phyloP scores from a whole-genome alignment of 2,888 invertebrate species.

The Dryocosmus kuriphilus region DNA sequence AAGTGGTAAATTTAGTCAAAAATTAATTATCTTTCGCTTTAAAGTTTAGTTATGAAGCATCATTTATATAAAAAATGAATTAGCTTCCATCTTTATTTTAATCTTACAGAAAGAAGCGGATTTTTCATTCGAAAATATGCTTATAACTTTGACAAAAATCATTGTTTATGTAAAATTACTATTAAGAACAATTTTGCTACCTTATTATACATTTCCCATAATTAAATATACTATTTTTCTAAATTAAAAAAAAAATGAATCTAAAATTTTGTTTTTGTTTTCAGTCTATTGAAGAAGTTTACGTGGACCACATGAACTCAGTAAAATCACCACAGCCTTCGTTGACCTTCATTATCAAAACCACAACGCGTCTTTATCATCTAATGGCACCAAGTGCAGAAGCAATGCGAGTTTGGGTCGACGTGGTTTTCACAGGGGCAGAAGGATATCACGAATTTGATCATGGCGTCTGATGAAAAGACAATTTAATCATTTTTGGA shows the following conservation, averaged over 20 bases:
- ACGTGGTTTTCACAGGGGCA: slow-evolving; percentile 95
- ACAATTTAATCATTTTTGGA: neutral
- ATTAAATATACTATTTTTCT: too few relatives aligned
- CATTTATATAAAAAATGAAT: too few relatives aligned
- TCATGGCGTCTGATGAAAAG: slow-evolving; percentile 68
- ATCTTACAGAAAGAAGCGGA: too few relatives aligned
- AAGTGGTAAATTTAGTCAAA: too few relatives aligned
- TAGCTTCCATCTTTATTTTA: too few relatives aligned
- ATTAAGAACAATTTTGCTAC: too few relatives aligned
- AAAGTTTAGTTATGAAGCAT: too few relatives aligned
- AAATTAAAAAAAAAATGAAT: neutral
- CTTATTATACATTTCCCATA: too few relatives aligned
- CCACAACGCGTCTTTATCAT: slow-evolving; percentile 92
- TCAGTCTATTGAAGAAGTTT: slow-evolving; percentile 97
- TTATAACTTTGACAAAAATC: too few relatives aligned
- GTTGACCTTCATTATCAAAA: slow-evolving; percentile 96
- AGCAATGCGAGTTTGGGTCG: slow-evolving; percentile 97
- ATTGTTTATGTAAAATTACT: too few relatives aligned
- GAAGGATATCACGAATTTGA: slow-evolving; percentile 90
- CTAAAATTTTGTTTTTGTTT: slow-evolving; percentile 57
- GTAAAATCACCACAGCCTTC: slow-evolving; percentile 95
- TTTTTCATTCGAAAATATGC: too few relatives aligned
- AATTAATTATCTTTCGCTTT: too few relatives aligned
- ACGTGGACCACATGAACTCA: slow-evolving; percentile 95
- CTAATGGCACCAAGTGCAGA: slow-evolving; percentile 96